These are phyloP conservation scores for Pangasius mekongensis DNA, from an alignment of 2,797 vertebrate genomes.

Conservation along the genomic window DNA sequence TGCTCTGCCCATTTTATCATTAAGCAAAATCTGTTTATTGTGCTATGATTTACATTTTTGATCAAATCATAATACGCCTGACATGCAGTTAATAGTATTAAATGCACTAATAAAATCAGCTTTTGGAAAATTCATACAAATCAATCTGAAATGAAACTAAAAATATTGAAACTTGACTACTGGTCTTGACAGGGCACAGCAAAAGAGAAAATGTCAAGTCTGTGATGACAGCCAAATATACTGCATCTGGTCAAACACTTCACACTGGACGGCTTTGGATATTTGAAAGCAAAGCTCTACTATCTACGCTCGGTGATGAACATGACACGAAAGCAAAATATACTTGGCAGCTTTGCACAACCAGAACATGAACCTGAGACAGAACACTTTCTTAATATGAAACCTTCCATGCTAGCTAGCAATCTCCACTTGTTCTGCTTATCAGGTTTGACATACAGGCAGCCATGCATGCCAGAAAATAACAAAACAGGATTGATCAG, in stretches of 20 bases:
- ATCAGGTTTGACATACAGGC: neutral
- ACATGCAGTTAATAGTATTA: neutral
- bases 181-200: neutral
- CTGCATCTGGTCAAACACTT: neutral
- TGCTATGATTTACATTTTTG: neutral
- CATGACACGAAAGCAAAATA: neutral
- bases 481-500: constrained; percentile 10
- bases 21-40: neutral
- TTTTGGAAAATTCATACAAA: neutral
- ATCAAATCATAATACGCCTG: neutral
- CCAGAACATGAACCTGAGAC: neutral
- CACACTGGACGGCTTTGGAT: neutral
- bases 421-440: neutral
- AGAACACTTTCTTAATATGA: neutral
- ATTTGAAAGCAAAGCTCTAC: neutral
- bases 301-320: neutral
- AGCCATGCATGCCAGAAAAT: neutral
- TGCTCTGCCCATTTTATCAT: neutral
- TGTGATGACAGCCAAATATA: neutral
- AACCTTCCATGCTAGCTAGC: neutral
- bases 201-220: neutral
- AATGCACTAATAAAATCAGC: neutral
- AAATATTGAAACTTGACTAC: neutral
- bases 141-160: neutral
- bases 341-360: too few relatives aligned